Base-by-base conservation (phyloP, 2,888 invertebrate genomes). In the Lochmaea crataegi region DNA sequence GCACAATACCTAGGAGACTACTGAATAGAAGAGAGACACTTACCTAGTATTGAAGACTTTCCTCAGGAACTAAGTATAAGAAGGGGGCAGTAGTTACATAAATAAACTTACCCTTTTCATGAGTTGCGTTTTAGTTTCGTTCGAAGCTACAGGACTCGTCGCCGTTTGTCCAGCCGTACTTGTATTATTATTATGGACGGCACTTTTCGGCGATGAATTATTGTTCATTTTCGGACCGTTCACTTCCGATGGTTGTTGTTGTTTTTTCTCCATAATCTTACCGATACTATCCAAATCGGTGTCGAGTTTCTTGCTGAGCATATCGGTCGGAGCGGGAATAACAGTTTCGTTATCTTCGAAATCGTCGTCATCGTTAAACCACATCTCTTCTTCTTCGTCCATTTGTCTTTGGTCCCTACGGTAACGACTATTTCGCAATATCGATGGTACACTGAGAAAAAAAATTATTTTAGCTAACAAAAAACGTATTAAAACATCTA, bases 361-460 rank as follows among this genome's bases (percentile, higher is more conserved):
- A 85, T 96, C 97, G 85, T 98, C 98, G 79, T 98, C 98, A 82
- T 97, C 97, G 85, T 97, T 97, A 88, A 98, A 98, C 98, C 98
- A 99, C 93, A 97, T 96, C 88, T 98, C 98, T 85, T 99, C 98
- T 82, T 98, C 98, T 84, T 98, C 98, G 79, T 99, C 98, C 83
- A 97, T 91, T 86, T 96, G 94, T 71, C 98, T 91, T 81, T 96
- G 95, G 88, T 98, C 98, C 77, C 97, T 92, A 76, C 98, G 90
- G 88, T 94, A 97, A 79, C 98, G 91, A 84, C 89, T 90, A 80
- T 90, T 92, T 78, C 96, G 91, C 80, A 97, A 89, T 83, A 96
- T 92, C 73, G 96, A 94, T 70, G 94, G 94, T 66, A 94, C 93
- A 32, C 38, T 26, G 14, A n/a, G 14, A 26, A 45, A 70, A 64